These are phyloP conservation scores for Pelochelys cantorii DNA, from an alignment of 2,797 vertebrate genomes.

Conservation along the genomic window DNA sequence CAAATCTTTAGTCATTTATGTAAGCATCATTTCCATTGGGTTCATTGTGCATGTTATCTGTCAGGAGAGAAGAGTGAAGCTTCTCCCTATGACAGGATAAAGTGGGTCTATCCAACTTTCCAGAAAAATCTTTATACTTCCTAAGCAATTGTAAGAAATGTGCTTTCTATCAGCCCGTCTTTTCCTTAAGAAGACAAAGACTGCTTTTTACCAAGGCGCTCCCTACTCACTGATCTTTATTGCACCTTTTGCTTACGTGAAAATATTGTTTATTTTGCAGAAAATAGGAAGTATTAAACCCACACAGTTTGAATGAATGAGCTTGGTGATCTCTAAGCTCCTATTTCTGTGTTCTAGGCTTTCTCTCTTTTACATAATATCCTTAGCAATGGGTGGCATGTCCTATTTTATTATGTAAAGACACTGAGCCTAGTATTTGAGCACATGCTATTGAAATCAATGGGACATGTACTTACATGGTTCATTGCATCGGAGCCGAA, in stretches of 20 bases:
- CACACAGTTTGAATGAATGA: background rate
- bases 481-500: background rate
- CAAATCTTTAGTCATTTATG: background rate
- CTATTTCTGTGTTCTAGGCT: background rate
- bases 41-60: background rate
- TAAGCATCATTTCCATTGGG: background rate
- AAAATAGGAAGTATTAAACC: slow-evolving; percentile 21
- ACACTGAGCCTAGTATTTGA: background rate
- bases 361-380: background rate
- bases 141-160: background rate
- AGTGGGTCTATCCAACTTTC: background rate
- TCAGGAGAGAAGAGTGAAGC: background rate
- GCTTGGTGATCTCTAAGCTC: background rate
- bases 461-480: background rate
- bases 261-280: slow-evolving; percentile 23
- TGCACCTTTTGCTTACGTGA: background rate
- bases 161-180: background rate
- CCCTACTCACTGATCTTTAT: slow-evolving; percentile 23
- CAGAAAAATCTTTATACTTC: background rate
- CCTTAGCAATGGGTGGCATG: background rate
- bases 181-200: slow-evolving; percentile 10
- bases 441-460: background rate
- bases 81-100: slow-evolving; percentile 17
- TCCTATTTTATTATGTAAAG: background rate
- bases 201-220: background rate